phyloP scores from a whole-genome alignment of 2,888 invertebrate genomes.

The Cosmia pyralina region DNA sequence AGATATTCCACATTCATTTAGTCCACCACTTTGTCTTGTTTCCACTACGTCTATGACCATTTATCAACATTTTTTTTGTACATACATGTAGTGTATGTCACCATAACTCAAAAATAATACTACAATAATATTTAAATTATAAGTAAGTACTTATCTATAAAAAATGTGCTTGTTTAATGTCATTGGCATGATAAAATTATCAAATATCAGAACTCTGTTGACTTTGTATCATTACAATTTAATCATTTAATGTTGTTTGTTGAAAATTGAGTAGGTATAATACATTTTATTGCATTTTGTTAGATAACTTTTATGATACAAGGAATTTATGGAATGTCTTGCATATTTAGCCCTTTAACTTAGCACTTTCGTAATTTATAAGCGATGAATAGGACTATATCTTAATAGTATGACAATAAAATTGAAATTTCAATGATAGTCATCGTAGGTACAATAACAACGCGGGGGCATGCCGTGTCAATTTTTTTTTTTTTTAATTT shows the following conservation, averaged over 20 bases:
- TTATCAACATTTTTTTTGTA: not conserved
- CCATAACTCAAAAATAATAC: not conserved
- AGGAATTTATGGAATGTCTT: not conserved
- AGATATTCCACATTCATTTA: not conserved
- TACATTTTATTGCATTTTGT: not conserved
- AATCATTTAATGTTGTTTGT: conserved; percentile 11
- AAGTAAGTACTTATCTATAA: not conserved
- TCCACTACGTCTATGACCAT: not conserved
- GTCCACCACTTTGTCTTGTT: not conserved
- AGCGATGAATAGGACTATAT: too few species aligned
- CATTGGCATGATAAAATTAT: not conserved
- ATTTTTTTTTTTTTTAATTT: too few species aligned
- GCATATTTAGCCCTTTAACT: not conserved
- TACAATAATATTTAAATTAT: not conserved
- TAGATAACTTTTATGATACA: not conserved
- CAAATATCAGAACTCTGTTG: conserved; percentile 18
- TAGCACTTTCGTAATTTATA: not conserved
- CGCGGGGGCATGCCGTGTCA: too few species aligned
- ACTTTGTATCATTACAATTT: not conserved
- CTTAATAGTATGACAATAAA: too few species aligned
- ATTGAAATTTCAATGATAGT: too few species aligned
- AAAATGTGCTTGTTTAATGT: conserved; percentile 4
- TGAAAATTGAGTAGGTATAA: not conserved
- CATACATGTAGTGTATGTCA: not conserved
- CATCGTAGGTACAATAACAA: too few species aligned